Percentiles rank a stretch among this genome's conserved stretches.
Conservation (phyloP, 2,888 invertebrate genomes). For the Beris chalybata region DNA sequence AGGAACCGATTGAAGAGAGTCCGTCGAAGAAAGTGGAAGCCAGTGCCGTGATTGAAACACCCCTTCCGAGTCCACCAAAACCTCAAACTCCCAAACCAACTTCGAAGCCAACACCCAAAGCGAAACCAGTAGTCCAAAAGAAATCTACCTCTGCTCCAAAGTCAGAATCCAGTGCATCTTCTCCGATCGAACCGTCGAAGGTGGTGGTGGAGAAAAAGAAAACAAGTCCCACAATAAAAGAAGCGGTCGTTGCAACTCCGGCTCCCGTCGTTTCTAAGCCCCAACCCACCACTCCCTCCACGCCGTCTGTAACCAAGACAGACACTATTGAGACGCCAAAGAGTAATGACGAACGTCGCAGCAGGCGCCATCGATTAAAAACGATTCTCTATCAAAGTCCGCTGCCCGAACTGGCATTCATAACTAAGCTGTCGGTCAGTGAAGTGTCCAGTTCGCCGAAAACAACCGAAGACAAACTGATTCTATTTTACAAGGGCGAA, state of each 20-base stretch:
- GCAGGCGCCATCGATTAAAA: slow-evolving; percentile 49
- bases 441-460: slow-evolving; percentile 62
- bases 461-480: slow-evolving; percentile 75
- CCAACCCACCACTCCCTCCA: slow-evolving; percentile 10
- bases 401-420: slow-evolving; percentile 74
- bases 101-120: slow-evolving; percentile 51
- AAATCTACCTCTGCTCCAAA: slow-evolving; percentile 26
- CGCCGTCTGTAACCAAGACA: neutral
- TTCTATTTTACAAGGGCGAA: slow-evolving; percentile 87
- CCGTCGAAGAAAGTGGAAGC: neutral
- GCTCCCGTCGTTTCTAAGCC: slow-evolving; percentile 27
- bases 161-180: neutral
- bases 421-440: slow-evolving; percentile 71
- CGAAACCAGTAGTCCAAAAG: slow-evolving; percentile 36
- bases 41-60: neutral
- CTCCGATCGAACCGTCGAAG: slow-evolving; percentile 10
- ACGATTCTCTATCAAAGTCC: slow-evolving; percentile 80
- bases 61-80: neutral
- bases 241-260: slow-evolving; percentile 11
- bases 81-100: slow-evolving; percentile 6
- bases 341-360: slow-evolving; percentile 42
- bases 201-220: slow-evolving; percentile 36
- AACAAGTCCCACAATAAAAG: slow-evolving; percentile 17
- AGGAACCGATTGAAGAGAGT: neutral
- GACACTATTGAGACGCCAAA: slow-evolving; percentile 34